phyloP scores from a whole-genome alignment of 2,113 vertebrate species.

The Ciconia boyciana region DNA sequence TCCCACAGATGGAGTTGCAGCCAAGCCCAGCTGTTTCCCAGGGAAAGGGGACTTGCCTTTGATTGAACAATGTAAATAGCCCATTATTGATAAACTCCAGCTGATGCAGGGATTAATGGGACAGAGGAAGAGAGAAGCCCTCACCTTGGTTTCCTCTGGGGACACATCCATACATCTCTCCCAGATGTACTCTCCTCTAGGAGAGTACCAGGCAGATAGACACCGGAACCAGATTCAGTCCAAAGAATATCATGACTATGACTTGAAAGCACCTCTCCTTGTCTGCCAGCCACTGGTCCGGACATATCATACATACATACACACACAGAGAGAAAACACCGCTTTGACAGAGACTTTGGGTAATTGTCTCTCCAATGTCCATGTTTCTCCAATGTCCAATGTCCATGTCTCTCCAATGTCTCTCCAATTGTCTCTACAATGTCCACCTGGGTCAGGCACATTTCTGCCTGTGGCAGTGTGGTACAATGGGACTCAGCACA shows the following conservation, averaged over 20 bases:
- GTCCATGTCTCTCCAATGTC: no score
- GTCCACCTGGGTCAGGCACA: accelerated
- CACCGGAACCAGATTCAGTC: neutral
- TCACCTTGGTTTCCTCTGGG: neutral
- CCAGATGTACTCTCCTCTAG: neutral
- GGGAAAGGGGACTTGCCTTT: neutral
- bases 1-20: neutral
- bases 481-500: neutral
- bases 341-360: neutral
- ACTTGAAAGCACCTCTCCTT: neutral
- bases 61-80: neutral
- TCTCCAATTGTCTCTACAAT: neutral
- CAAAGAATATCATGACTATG: neutral
- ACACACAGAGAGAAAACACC: neutral
- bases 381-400: no score
- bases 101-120: neutral
- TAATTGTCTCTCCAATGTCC: neutral
- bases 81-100: neutral
- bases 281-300: neutral
- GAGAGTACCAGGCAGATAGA: neutral
- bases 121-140: neutral
- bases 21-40: neutral
- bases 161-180: neutral
- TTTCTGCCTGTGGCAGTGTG: neutral
- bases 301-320: no score